Evolutionary conservation across 2,797 vertebrate genomes (phyloP).

Genomic region (Chelon auratus): DNA sequence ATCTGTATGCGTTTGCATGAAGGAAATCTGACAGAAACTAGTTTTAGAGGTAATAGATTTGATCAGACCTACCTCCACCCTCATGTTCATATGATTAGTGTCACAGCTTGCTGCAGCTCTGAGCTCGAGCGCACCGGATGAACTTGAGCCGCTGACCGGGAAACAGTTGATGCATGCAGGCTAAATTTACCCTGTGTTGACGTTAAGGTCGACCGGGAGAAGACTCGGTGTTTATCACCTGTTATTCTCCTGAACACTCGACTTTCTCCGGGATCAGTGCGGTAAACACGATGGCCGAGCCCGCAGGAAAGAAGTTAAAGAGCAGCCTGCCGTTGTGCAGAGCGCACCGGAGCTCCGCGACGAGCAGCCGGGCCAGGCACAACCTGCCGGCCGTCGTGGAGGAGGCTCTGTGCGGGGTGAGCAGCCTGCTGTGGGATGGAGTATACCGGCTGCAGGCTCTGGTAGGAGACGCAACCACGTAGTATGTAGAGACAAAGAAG

Average conservation of each 20-base stretch:
- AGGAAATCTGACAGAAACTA: neutral
- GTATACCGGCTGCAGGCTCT: conserved; percentile 42
- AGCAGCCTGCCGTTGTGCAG: conserved; percentile 76
- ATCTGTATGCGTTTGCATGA: too few species aligned
- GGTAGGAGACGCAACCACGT: conserved; percentile 33
- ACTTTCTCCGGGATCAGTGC: neutral
- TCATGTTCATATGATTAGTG: neutral
- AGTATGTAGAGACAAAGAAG: neutral
- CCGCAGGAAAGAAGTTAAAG: conserved; percentile 79
- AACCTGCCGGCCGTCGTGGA: conserved; percentile 80
- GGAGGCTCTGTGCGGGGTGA: conserved; percentile 67
- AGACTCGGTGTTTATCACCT: neutral
- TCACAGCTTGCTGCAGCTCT: neutral
- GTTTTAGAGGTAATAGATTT: neutral
- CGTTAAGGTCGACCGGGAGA: neutral
- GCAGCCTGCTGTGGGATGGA: conserved; percentile 45
- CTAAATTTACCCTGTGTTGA: conserved; percentile 42
- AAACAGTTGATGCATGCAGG: conserved; percentile 31
- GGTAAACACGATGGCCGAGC: conserved; percentile 71
- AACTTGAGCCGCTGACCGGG: conserved; percentile 70
- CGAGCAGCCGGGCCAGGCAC: conserved; percentile 68
- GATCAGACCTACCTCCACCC: neutral
- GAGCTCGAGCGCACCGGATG: conserved; percentile 59
- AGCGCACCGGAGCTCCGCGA: conserved; percentile 58
- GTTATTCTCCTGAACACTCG: neutral